A percentile compares a stretch with the other conserved stretches of the same genome.
Evolutionary conservation across 2,797 vertebrate genomes (phyloP).

Genomic region (Triplophysa bombifrons): DNA sequence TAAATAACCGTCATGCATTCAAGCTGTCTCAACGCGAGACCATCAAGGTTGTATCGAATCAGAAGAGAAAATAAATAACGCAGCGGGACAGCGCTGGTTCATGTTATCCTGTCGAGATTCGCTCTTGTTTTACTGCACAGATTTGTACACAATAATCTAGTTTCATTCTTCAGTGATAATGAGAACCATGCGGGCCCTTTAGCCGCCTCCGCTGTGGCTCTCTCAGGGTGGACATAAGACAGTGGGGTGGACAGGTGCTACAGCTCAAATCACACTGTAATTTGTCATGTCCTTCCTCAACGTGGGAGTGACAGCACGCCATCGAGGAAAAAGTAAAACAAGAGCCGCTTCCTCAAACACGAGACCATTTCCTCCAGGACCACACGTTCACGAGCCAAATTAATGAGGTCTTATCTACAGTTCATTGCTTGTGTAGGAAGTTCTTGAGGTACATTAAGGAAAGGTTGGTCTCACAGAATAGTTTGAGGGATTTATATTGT

Average conservation of each 20-base stretch:
- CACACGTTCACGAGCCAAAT: not conserved
- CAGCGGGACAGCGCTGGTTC: slow-evolving; percentile 61
- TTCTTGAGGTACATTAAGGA: slow-evolving; percentile 17
- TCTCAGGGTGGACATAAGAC: slow-evolving; percentile 29
- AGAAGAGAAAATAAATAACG: slow-evolving; percentile 63
- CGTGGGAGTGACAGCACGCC: slow-evolving; percentile 4
- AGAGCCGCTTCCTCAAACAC: slow-evolving; percentile 50
- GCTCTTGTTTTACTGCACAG: slow-evolving; percentile 57
- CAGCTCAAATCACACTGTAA: slow-evolving; percentile 43
- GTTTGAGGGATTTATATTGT: not conserved
- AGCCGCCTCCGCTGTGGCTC: slow-evolving; percentile 5
- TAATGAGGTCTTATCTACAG: slow-evolving; percentile 28
- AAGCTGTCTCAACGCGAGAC: slow-evolving; percentile 25
- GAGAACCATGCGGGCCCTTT: slow-evolving; percentile 64
- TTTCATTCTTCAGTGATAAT: slow-evolving; percentile 62
- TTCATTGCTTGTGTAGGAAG: slow-evolving; percentile 16
- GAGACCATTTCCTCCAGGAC: slow-evolving; percentile 5
- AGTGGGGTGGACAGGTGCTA: slow-evolving; percentile 25
- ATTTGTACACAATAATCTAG: slow-evolving; percentile 69
- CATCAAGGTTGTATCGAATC: slow-evolving; percentile 64
- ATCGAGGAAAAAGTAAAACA: slow-evolving; percentile 22
- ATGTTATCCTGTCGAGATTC: slow-evolving; percentile 68
- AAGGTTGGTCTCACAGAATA: not conserved
- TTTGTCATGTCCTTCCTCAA: slow-evolving; percentile 48
- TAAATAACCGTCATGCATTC: slow-evolving; percentile 21